Evolutionary conservation across 53 echinoderm and acorn worm species (phyloP).

Genomic region (Luidia sarsii): DNA sequence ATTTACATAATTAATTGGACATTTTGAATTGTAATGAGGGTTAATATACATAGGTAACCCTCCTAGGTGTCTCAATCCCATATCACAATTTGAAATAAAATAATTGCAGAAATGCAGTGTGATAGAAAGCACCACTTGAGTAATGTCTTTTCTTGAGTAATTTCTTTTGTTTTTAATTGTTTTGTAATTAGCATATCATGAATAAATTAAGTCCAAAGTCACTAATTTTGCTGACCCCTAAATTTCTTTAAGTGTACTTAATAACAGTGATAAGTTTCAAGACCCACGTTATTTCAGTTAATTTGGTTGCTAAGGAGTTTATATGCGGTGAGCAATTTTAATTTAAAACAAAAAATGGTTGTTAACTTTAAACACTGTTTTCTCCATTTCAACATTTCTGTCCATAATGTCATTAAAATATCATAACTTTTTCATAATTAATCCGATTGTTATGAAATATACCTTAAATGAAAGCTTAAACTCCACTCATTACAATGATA

Average conservation of each 20-base stretch:
- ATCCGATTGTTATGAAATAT: neutral
- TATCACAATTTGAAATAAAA: neutral
- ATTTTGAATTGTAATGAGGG: neutral
- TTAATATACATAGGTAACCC: neutral
- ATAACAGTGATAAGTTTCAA: neutral
- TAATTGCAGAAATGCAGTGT: neutral
- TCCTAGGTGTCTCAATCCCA: neutral
- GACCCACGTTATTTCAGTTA: neutral
- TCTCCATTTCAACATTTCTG: constrained; percentile 4
- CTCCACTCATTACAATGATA: neutral
- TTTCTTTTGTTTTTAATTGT: neutral
- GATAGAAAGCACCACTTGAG: neutral
- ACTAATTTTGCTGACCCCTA: neutral
- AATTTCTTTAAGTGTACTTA: neutral
- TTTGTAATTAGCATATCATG: constrained; percentile 1
- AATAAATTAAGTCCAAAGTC: neutral
- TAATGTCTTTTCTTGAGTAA: neutral
- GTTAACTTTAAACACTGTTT: constrained; percentile 1
- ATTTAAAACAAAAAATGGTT: neutral
- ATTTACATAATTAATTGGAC: neutral
- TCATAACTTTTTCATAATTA: constrained; percentile 1
- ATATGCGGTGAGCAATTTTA: neutral
- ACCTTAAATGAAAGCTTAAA: constrained; percentile 2
- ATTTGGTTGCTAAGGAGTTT: constrained; percentile 5
- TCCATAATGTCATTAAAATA: neutral